A percentile compares a stretch with the other conserved stretches of the same genome.
phyloP scores from a whole-genome alignment of 2,888 invertebrate species.

The Rhynchonema sp. region DNA sequence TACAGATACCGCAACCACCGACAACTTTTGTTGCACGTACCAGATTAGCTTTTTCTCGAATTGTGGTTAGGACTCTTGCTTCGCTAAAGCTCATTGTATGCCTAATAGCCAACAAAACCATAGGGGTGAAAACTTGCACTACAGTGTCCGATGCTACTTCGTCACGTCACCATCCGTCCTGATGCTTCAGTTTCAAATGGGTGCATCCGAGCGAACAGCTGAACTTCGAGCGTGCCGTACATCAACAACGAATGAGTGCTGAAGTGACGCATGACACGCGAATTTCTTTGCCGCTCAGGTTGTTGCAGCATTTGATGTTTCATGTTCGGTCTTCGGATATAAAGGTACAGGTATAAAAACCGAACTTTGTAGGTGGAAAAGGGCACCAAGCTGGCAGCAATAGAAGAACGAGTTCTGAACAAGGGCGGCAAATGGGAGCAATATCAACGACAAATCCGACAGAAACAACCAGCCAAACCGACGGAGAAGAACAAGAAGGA shows the following conservation, averaged over 20 bases:
- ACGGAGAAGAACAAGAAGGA: conserved; percentile 6
- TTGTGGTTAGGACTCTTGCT: too few relatives aligned
- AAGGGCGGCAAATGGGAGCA: conserved; percentile 22
- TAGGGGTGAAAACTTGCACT: too few relatives aligned
- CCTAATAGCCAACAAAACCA: too few relatives aligned
- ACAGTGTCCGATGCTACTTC: too few relatives aligned
- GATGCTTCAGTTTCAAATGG: conserved; percentile 91
- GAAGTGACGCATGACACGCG: conserved; percentile 75
- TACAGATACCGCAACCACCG: too few relatives aligned
- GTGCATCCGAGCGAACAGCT: conserved; percentile 75
- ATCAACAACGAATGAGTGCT: conserved; percentile 58
- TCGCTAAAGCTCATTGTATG: too few relatives aligned
- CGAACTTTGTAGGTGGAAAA: conserved; percentile 32
- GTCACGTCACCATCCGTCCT: too few relatives aligned
- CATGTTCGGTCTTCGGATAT: too few relatives aligned
- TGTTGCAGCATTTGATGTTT: too few relatives aligned
- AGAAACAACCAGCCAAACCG: conserved; percentile 8
- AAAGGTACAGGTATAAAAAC: too few relatives aligned
- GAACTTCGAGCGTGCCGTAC: conserved; percentile 72
- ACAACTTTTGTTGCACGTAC: too few relatives aligned
- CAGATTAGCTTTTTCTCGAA: too few relatives aligned
- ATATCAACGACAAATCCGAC: conserved; percentile 17
- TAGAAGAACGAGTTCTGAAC: conserved; percentile 21
- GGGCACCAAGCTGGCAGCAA: conserved; percentile 20
- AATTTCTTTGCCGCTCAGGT: conserved; percentile 58